These are phyloP conservation scores for Morphnarchus princeps DNA, from an alignment of 2,113 vertebrate species.

Conservation along the genomic window DNA sequence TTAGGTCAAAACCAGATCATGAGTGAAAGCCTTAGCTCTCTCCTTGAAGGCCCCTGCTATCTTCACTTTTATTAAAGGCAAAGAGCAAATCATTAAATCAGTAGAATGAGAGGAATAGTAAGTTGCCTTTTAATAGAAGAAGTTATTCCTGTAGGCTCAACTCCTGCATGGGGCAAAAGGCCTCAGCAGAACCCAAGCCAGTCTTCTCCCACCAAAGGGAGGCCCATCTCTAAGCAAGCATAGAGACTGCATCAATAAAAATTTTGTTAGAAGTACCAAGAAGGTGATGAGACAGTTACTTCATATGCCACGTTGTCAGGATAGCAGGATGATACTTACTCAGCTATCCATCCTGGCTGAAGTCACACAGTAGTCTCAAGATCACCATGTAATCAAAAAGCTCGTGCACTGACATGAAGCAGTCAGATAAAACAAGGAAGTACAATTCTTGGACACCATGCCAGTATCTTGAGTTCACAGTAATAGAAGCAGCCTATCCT, in stretches of 20 bases:
- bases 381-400: neutral
- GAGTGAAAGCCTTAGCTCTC: neutral
- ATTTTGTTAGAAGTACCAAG: neutral
- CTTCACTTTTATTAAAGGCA: neutral
- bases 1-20: neutral
- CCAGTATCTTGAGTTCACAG: neutral
- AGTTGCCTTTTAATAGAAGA: neutral
- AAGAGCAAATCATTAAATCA: neutral
- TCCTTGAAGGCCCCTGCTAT: neutral
- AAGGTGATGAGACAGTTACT: neutral
- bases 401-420: accelerated
- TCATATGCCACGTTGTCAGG: neutral
- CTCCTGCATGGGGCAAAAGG: neutral
- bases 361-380: neutral
- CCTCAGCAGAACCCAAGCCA: neutral
- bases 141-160: neutral
- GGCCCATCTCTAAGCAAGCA: neutral
- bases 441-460: neutral
- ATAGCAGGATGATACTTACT: neutral
- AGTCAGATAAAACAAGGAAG: neutral
- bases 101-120: accelerated
- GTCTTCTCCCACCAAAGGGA: neutral
- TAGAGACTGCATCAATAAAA: neutral
- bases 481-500: neutral
- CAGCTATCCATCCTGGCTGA: neutral